A percentile compares a stretch with the other conserved stretches of the same genome.
Evolutionary conservation across 2,888 invertebrate genomes (phyloP).

Genomic region (Prionchulus punctatus): DNA sequence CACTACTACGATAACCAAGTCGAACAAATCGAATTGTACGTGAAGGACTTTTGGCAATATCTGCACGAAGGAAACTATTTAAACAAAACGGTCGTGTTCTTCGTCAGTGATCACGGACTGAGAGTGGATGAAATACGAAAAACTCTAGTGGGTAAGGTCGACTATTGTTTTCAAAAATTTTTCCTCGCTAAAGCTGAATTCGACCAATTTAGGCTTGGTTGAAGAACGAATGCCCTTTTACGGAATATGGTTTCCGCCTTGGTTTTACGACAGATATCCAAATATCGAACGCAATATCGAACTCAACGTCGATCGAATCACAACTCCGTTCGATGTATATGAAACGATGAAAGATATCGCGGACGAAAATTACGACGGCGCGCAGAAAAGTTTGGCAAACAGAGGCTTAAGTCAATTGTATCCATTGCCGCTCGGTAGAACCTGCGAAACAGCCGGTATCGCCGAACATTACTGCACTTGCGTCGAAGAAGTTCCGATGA

Average conservation of each 20-base stretch:
- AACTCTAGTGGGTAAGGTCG: background rate
- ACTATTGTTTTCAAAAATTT: too few relatives aligned
- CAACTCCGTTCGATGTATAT: slow-evolving; percentile 66
- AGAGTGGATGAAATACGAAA: background rate
- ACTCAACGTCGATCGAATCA: slow-evolving; percentile 49
- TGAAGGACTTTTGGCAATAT: too few relatives aligned
- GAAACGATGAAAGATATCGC: slow-evolving; percentile 55
- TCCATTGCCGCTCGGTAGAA: background rate
- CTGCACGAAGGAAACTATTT: background rate
- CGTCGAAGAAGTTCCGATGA: too few relatives aligned
- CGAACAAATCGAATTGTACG: too few relatives aligned
- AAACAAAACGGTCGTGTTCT: background rate
- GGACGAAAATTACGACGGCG: background rate
- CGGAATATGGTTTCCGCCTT: slow-evolving; percentile 54
- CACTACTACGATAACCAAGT: too few relatives aligned
- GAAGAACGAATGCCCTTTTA: slow-evolving; percentile 73
- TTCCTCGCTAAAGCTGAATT: too few relatives aligned
- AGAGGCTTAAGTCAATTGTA: background rate
- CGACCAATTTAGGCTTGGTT: slow-evolving; percentile 34
- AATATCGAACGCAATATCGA: slow-evolving; percentile 48
- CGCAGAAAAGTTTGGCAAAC: background rate
- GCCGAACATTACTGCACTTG: slow-evolving; percentile 2
- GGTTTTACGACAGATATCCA: slow-evolving; percentile 50
- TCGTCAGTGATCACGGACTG: background rate
- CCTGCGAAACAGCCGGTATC: background rate